Evolutionary conservation across 2,797 vertebrate genomes (phyloP).

Genomic region (Sylvia borin): DNA sequence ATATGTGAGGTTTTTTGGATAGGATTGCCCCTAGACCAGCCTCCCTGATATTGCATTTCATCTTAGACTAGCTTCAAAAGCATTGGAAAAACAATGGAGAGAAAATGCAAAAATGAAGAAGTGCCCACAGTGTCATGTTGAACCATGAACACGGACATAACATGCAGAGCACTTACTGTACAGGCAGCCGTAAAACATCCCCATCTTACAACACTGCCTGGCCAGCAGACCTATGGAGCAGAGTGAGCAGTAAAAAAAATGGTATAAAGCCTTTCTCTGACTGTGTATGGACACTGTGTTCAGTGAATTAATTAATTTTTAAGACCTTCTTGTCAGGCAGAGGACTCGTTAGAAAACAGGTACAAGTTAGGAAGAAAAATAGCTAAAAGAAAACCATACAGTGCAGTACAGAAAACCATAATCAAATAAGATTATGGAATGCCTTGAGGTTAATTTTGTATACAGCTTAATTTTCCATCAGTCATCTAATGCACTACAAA

Average conservation of each 20-base stretch:
- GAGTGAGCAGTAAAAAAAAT: not conserved
- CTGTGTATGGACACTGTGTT: not conserved
- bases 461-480: not conserved
- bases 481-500: not conserved
- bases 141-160: accelerated
- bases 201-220: not conserved
- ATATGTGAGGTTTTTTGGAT: not conserved
- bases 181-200: not conserved
- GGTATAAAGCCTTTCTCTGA: not conserved
- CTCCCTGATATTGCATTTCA: not conserved
- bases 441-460: not conserved
- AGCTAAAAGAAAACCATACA: not conserved
- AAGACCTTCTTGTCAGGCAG: not conserved
- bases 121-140: not conserved
- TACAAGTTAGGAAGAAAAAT: not conserved
- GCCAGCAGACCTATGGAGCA: not conserved
- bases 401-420: too few species aligned
- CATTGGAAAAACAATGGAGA: not conserved
- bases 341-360: not conserved
- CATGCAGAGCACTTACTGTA: not conserved
- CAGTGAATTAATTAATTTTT: not conserved
- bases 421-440: not conserved
- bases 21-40: not conserved
- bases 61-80: not conserved
- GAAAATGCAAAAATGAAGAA: not conserved